Conservation (phyloP, 1,140 invertebrate genomes). For the Cephus cinctus region DNA sequence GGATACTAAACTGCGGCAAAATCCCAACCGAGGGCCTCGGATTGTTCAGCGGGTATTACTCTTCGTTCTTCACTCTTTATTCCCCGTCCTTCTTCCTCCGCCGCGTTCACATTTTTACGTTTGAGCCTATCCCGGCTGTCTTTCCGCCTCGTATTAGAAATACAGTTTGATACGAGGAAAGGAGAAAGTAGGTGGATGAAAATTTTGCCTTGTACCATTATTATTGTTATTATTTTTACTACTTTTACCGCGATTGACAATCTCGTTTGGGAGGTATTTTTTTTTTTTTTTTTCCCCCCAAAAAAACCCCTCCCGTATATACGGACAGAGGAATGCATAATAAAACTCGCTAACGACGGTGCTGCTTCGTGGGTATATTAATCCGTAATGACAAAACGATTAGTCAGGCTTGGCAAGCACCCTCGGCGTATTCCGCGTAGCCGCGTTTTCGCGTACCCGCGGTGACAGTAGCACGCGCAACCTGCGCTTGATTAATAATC, state of each 20-base stretch:
- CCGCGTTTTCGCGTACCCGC: conserved; percentile 21
- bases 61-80: neutral
- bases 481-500: conserved; percentile 55
- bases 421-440: conserved; percentile 15
- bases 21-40: conserved; percentile 8
- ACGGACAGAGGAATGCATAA: conserved; percentile 13
- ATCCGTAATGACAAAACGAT: conserved; percentile 52
- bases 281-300: conserved; percentile 13
- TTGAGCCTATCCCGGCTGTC: neutral
- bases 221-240: neutral
- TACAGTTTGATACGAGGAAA: neutral
- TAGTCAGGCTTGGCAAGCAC: conserved; percentile 38
- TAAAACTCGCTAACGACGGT: neutral
- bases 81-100: neutral
- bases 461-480: conserved; percentile 54
- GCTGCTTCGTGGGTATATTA: conserved; percentile 38
- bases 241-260: neutral
- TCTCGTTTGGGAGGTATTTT: conserved; percentile 1
- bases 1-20: conserved; percentile 29
- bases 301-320: conserved; percentile 17
- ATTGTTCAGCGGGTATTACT: neutral
- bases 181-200: neutral
- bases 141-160: neutral
- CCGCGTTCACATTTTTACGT: neutral
- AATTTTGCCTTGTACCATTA: neutral